Percentiles rank a stretch among this genome's conserved stretches.
Conservation (phyloP, 2,888 invertebrate species). For the Euzetes globulus region DNA sequence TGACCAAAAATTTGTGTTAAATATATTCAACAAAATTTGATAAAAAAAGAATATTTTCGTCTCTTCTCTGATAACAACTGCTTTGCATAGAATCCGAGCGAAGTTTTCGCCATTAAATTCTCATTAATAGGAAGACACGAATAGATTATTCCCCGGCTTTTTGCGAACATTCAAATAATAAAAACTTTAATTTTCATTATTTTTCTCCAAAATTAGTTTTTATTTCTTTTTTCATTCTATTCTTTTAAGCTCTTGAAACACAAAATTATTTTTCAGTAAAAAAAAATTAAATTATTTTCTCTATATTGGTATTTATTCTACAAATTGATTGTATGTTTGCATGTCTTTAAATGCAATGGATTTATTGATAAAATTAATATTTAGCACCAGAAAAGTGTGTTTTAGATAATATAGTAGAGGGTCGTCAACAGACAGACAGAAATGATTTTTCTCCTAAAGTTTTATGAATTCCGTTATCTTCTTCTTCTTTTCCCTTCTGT, state of each 20-base stretch:
- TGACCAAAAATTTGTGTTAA: background rate
- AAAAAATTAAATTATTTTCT: background rate
- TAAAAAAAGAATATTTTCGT: background rate
- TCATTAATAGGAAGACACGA: background rate
- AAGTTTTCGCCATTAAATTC: constrained; percentile 1
- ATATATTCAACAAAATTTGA: background rate
- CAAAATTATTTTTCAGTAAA: background rate
- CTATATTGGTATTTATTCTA: background rate
- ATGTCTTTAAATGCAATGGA: background rate
- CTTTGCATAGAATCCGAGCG: background rate
- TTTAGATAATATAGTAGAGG: no score
- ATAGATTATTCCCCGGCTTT: background rate
- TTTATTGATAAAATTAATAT: background rate
- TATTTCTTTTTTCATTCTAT: no score
- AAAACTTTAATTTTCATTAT: background rate
- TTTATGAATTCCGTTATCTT: background rate
- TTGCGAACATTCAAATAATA: background rate
- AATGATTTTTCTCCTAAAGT: no score
- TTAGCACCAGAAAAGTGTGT: background rate
- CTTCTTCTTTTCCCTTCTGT: background rate
- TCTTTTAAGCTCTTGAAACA: background rate
- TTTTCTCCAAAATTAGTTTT: background rate
- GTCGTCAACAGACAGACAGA: no score
- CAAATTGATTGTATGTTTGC: constrained; percentile 10
- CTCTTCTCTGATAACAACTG: background rate